These are phyloP conservation scores for Thryonomys swinderianus DNA, from an alignment of 2,113 vertebrate species.

Conservation along the genomic window DNA sequence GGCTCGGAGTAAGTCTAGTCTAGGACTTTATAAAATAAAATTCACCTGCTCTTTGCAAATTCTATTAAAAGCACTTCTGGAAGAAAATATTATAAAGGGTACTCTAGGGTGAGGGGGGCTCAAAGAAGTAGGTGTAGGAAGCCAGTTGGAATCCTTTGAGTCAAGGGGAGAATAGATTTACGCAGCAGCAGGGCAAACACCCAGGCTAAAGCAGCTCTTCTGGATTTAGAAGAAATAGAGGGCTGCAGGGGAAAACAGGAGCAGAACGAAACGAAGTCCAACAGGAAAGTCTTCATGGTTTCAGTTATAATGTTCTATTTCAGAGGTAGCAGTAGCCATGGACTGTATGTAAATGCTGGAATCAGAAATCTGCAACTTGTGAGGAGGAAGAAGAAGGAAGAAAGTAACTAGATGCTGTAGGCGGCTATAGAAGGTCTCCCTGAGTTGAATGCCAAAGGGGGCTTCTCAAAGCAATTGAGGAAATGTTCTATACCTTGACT, in stretches of 20 bases:
- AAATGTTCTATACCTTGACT: background rate
- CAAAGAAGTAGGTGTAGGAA: conserved; percentile 27
- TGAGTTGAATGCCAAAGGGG: background rate
- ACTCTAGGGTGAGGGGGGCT: background rate
- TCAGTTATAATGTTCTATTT: background rate
- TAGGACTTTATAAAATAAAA: conserved; percentile 33
- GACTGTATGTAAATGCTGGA: background rate
- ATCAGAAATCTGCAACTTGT: background rate
- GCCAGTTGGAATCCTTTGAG: background rate
- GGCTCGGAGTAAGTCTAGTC: background rate
- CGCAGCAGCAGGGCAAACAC: background rate
- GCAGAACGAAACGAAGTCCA: background rate
- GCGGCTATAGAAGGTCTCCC: background rate
- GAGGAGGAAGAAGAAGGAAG: background rate
- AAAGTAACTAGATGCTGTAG: background rate
- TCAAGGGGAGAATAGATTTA: background rate
- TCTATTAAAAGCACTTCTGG: conserved; percentile 20
- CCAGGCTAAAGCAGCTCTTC: background rate
- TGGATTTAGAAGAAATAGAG: background rate
- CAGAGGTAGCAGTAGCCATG: background rate
- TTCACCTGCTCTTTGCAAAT: conserved; percentile 48
- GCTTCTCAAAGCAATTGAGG: background rate
- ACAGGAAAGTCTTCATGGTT: background rate
- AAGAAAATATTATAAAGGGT: conserved; percentile 33
- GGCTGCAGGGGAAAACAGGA: background rate